phyloP scores from a whole-genome alignment of 2,888 invertebrate species.

The Piscicola geometra region DNA sequence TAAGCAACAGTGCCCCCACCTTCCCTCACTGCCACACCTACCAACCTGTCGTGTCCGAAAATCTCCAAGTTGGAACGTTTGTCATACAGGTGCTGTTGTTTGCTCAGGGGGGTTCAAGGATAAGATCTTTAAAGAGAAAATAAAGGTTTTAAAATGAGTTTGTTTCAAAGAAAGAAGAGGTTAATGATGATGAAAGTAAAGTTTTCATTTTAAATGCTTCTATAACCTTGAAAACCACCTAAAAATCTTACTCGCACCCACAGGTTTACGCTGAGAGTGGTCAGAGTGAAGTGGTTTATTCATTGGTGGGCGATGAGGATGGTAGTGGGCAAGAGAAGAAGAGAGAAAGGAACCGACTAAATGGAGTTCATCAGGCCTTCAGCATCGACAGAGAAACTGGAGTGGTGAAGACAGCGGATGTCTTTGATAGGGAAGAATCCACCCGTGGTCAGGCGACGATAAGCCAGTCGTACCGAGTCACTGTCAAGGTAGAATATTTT shows the following conservation, averaged over 20 bases:
- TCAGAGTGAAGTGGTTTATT: conserved; percentile 83
- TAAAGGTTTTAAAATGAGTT: too few species aligned
- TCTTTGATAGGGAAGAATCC: conserved; percentile 74
- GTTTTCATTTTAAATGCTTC: too few species aligned
- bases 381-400: conserved; percentile 92
- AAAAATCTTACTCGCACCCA: neutral
- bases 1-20: conserved; percentile 92
- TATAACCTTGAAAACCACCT: neutral
- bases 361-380: conserved; percentile 73
- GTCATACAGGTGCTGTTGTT: conserved; percentile 40
- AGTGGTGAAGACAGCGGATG: conserved; percentile 68
- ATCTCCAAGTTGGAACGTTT: conserved; percentile 41
- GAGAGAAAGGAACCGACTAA: conserved; percentile 64
- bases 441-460: conserved; percentile 45
- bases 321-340: conserved; percentile 84
- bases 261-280: neutral
- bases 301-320: conserved; percentile 81
- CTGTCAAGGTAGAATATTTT: neutral
- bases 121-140: too few species aligned
- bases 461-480: neutral
- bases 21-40: conserved; percentile 90
- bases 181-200: too few species aligned
- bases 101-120: too few species aligned
- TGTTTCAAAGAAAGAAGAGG: too few species aligned
- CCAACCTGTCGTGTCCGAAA: conserved; percentile 62